Percentiles rank a stretch among this genome's conserved stretches.
Evolutionary conservation across 2,888 invertebrate genomes (phyloP).

Genomic region (Ophion ellenae): DNA sequence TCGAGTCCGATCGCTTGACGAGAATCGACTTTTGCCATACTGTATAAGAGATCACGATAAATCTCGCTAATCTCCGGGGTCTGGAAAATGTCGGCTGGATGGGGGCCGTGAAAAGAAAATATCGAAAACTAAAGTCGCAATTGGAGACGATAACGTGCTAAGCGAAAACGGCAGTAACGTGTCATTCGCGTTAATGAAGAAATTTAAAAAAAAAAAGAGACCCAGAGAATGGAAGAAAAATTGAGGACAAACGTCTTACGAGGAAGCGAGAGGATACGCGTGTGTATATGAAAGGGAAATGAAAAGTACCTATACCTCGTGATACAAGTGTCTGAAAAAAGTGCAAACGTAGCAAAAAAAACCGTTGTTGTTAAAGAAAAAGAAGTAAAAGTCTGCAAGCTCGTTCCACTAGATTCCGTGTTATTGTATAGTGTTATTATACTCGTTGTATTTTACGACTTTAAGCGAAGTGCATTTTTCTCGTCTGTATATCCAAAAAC

Average conservation of each 20-base stretch:
- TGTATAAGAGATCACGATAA: not conserved
- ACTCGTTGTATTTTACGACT: conserved; percentile 70
- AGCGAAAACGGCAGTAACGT: not conserved
- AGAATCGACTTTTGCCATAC: conserved; percentile 14
- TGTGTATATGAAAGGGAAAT: conserved; percentile 40
- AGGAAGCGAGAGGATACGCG: conserved; percentile 63
- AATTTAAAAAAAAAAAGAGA: not conserved
- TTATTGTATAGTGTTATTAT: conserved; percentile 72
- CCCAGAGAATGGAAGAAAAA: conserved; percentile 35
- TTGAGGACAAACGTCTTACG: conserved; percentile 36
- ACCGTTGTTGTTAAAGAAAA: conserved; percentile 67
- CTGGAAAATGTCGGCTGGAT: not conserved
- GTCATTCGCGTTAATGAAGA: too few species aligned
- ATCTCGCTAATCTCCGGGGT: not conserved
- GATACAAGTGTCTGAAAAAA: conserved; percentile 68
- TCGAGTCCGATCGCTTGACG: not conserved
- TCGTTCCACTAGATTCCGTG: conserved; percentile 70
- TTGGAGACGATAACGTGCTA: conserved; percentile 13
- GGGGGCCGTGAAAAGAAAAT: not conserved
- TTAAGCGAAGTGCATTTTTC: conserved; percentile 64
- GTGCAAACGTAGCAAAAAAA: conserved; percentile 50
- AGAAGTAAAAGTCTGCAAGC: conserved; percentile 66
- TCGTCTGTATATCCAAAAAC: conserved; percentile 63
- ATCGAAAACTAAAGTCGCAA: not conserved
- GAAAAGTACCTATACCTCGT: conserved; percentile 69